Percentiles rank a stretch among this genome's conserved stretches.
These are phyloP conservation scores for Nycticorax nycticorax DNA, from an alignment of 2,113 vertebrate genomes.

Conservation along the genomic window DNA sequence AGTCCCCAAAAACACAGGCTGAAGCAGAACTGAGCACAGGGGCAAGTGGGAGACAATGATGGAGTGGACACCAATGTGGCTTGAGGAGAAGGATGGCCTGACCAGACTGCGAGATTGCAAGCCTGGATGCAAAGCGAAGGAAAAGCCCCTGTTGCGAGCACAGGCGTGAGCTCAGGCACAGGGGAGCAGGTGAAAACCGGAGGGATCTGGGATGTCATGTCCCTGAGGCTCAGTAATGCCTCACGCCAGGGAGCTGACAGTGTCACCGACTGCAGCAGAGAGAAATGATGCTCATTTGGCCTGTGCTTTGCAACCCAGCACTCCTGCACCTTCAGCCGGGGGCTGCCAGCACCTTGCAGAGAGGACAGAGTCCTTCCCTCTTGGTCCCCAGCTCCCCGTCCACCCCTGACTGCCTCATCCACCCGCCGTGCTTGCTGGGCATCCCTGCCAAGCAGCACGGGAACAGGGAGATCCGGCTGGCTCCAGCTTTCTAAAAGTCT, in stretches of 20 bases:
- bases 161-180: neutral
- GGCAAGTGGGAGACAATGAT: neutral
- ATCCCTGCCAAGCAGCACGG: fast-evolving
- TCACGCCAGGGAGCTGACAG: neutral
- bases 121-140: neutral
- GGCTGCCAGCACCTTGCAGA: neutral
- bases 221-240: neutral
- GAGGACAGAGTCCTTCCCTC: neutral
- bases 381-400: no score
- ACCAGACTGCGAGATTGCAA: neutral
- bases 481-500: neutral
- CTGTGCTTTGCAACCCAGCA: neutral
- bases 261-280: neutral
- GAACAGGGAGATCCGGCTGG: fast-evolving
- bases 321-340: neutral
- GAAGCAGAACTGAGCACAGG: neutral
- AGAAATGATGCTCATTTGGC: neutral
- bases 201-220: neutral
- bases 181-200: neutral
- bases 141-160: neutral
- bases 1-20: neutral
- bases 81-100: neutral
- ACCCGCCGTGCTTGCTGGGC: fast-evolving
- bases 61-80: fast-evolving
- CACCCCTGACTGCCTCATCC: neutral